phyloP scores from a whole-genome alignment of 2,113 vertebrate species.

The Nicator chloris region DNA sequence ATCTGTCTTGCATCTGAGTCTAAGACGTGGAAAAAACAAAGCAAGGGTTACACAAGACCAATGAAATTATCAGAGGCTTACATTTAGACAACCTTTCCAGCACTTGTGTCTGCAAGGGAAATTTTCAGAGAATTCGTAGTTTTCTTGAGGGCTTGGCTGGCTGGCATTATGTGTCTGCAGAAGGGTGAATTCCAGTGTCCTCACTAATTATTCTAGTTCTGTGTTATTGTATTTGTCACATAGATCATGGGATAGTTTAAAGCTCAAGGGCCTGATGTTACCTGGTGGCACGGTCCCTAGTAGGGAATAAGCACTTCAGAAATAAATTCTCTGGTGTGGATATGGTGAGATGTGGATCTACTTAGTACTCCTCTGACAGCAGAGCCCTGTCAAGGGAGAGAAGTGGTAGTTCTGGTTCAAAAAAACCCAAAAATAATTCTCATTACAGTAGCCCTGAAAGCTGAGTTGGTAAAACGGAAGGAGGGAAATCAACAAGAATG shows the following conservation, averaged over 20 bases:
- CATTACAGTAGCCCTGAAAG: not conserved
- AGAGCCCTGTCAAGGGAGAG: not conserved
- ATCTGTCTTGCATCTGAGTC: not conserved
- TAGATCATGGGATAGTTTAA: not conserved
- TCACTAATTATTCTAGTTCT: not conserved
- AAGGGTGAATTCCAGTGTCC: not conserved
- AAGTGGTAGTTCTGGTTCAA: not conserved
- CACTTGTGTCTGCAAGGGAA: not conserved
- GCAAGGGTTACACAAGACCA: not conserved
- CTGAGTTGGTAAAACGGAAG: not conserved
- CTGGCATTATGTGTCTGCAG: not conserved
- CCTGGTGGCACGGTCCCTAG: fast-evolving
- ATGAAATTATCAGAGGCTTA: not conserved
- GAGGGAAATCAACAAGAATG: not conserved
- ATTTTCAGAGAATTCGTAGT: not conserved
- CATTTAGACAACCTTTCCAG: not conserved
- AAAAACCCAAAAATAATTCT: not conserved
- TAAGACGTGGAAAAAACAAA: not conserved
- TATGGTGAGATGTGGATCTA: not conserved
- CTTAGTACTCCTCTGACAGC: not conserved
- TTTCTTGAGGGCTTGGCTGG: not conserved
- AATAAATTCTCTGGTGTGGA: not conserved
- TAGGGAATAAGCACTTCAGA: not conserved
- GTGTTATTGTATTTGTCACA: not conserved
- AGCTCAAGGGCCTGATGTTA: not conserved